phyloP scores from a whole-genome alignment of 2,888 invertebrate genomes.

The Emesis russula region DNA sequence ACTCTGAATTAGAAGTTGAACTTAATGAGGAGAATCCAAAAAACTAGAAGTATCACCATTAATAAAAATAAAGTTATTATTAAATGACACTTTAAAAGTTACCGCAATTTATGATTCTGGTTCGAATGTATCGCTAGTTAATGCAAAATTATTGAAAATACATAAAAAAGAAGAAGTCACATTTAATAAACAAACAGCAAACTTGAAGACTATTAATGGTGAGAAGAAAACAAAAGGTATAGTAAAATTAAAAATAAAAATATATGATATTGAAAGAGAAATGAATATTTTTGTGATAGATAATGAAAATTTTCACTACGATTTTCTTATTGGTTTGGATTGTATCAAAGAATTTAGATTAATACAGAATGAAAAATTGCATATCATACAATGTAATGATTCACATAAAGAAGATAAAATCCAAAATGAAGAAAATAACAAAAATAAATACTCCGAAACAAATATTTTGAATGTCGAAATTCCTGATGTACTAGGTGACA shows the following conservation, averaged over 20 bases:
- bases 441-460: constrained; percentile 17
- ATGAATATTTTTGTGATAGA: constrained; percentile 58
- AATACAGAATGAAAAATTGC: constrained; percentile 54
- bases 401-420: not conserved
- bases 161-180: constrained; percentile 31
- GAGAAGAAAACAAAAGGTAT: constrained; percentile 59
- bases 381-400: not conserved
- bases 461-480: constrained; percentile 30
- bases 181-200: constrained; percentile 9
- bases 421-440: not conserved
- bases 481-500: constrained; percentile 45
- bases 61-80: constrained; percentile 73
- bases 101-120: constrained; percentile 75
- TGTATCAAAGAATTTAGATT: constrained; percentile 63
- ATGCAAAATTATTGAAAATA: constrained; percentile 80
- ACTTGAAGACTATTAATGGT: constrained; percentile 75
- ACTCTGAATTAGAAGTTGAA: no score
- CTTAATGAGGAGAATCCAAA: no score
- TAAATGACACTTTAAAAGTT: constrained; percentile 76
- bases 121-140: constrained; percentile 85
- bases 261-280: constrained; percentile 53
- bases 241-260: constrained; percentile 62
- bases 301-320: constrained; percentile 64
- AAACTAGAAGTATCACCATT: no score
- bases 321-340: constrained; percentile 70